Conservation (phyloP, 2,113 vertebrate species). For the Carettochelys insculpta region DNA sequence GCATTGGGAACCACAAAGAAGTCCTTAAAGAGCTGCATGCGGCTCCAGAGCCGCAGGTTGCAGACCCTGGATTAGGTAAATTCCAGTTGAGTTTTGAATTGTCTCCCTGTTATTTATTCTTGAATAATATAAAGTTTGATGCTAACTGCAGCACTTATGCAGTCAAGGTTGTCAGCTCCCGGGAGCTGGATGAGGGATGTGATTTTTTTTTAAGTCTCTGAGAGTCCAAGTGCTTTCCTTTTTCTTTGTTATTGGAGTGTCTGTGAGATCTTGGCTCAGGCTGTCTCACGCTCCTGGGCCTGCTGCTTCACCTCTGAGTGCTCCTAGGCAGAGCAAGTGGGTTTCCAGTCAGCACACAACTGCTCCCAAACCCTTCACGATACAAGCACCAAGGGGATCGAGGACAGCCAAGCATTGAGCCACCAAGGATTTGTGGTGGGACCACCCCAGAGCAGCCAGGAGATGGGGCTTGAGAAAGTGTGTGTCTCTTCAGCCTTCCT, state of each 20-base stretch:
- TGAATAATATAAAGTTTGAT: not conserved
- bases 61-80: no score
- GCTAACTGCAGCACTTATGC: not conserved
- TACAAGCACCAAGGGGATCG: not conserved
- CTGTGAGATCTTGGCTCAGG: not conserved
- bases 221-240: not conserved
- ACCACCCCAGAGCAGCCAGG: rapidly evolving
- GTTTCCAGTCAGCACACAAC: not conserved
- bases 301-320: not conserved
- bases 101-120: not conserved
- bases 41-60: no score
- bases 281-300: not conserved
- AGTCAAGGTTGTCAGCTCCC: not conserved
- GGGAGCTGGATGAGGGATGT: not conserved
- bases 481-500: not conserved
- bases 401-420: not conserved
- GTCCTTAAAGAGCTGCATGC: no score
- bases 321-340: not conserved
- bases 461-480: not conserved
- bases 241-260: not conserved
- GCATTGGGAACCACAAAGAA: no score
- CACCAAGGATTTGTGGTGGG: not conserved
- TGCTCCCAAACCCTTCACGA: not conserved
- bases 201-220: not conserved
- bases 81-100: not conserved